Evolutionary conservation across 2,797 vertebrate species (phyloP).

Genomic region (Cyprinella venusta): DNA sequence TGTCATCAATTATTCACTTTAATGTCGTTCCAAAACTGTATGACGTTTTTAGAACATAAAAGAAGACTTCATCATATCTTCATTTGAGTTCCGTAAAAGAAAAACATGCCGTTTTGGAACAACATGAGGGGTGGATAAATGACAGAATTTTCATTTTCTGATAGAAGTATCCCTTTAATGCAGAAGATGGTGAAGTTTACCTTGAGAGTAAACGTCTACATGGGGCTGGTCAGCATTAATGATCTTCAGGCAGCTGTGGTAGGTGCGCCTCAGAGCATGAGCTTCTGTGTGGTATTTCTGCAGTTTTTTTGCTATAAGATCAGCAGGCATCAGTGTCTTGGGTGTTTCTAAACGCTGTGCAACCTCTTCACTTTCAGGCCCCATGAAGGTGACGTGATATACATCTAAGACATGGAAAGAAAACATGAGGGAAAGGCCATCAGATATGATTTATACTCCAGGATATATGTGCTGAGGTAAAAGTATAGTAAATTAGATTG

Average conservation of each 20-base stretch:
- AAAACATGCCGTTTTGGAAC: neutral
- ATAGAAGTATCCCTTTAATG: neutral
- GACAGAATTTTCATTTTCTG: neutral
- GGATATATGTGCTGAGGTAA: neutral
- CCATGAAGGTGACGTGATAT: constrained; percentile 83
- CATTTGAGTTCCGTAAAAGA: neutral
- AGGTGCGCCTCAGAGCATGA: constrained; percentile 76
- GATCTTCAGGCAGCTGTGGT: constrained; percentile 75
- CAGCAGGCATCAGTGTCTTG: constrained; percentile 63
- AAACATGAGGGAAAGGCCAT: neutral
- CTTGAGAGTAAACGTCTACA: constrained; percentile 84
- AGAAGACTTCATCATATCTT: neutral
- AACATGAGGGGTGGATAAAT: neutral
- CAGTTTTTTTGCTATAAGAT: constrained; percentile 70
- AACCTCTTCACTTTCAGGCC: constrained; percentile 72
- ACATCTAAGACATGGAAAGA: constrained; percentile 72
- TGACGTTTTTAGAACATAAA: neutral
- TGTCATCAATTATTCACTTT: neutral
- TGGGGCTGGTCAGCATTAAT: constrained; percentile 86
- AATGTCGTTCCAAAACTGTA: neutral
- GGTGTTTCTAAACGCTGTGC: constrained; percentile 73
- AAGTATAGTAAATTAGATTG: neutral
- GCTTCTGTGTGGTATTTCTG: constrained; percentile 78
- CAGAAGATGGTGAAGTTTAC: constrained; percentile 67
- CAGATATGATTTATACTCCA: neutral